Base-by-base conservation (phyloP, 2,888 invertebrate species). In the Tenthredo scrophulariae region DNA sequence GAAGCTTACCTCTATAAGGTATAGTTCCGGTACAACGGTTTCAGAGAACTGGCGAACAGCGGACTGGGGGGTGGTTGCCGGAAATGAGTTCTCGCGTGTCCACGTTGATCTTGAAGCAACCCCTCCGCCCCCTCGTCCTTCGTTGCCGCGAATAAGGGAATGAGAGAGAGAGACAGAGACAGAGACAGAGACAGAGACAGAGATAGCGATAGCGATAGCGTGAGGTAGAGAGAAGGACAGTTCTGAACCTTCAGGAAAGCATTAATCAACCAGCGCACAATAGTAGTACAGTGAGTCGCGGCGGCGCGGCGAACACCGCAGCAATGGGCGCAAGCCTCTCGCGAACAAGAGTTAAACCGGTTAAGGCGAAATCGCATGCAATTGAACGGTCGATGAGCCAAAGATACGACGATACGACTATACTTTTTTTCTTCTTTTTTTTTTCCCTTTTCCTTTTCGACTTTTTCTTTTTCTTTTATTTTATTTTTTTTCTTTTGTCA, bases 41-140 rank as follows among this genome's bases (percentile, higher is more conserved):
- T 80, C 80, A 62, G 58, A 80, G 83, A 83, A 70, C 33, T 46
- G 67, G 43, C 33, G 83, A 83, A 83, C 70, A 80, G 58, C 58
- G 58, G 22, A 80, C 10, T 50, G 46, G 13, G 29, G 54, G 54
- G 33, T 67, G 83, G 85, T 87, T 86, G 88, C 88, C 91, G 91
- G 91, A 91, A 91, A 91, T 91, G 91, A 91, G 90, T 91, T 91
- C 89, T 91, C 90, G 90, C 90, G 89, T 90, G 91, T 89, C 90
- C 90, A 89, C 88, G 89, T 75, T 74, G 83, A 83, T 83, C 83
- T 83, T 83, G 29, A 33, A 67, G 83, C 70, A 70, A 46, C 67
- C 67, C n/a, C 26, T n/a, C 33, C 54, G 46, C 29, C 58, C 54
- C 72, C n/a, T n/a, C 22, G 18, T 72, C 43, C n/a, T 37, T 26